These are phyloP conservation scores for Chelon labrosus DNA, from an alignment of 2,797 vertebrate genomes.

Conservation along the genomic window DNA sequence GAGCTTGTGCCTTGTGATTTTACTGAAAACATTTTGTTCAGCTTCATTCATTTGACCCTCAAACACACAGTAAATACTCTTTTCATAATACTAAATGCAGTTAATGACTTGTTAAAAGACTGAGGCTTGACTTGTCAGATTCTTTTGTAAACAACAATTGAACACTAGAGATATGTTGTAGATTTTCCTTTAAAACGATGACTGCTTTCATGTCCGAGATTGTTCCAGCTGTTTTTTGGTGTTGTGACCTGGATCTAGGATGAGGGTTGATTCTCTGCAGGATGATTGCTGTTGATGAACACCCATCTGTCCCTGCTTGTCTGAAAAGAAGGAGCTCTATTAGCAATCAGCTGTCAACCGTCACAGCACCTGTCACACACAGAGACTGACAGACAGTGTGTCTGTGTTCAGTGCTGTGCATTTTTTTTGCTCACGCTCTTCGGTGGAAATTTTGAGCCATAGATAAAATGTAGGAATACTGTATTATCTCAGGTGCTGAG, in stretches of 20 bases:
- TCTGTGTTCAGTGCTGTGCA: not conserved
- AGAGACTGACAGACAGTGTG: slow-evolving; percentile 11
- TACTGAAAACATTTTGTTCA: slow-evolving; percentile 43
- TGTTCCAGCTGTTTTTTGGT: slow-evolving; percentile 17
- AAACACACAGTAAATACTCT: not conserved
- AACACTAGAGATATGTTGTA: not conserved
- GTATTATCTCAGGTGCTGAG: not conserved
- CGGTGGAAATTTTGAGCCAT: slow-evolving; percentile 3
- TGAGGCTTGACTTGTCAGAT: not conserved
- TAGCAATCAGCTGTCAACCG: slow-evolving; percentile 54
- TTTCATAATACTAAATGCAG: not conserved
- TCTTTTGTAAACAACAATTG: not conserved
- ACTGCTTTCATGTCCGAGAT: slow-evolving; percentile 2
- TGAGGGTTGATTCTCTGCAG: slow-evolving; percentile 8
- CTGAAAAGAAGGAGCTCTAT: slow-evolving; percentile 38
- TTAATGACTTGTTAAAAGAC: slow-evolving; percentile 1
- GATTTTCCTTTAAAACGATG: not conserved
- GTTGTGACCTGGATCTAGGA: not conserved
- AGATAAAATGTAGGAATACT: not conserved
- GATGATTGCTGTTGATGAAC: slow-evolving; percentile 32
- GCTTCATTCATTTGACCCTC: slow-evolving; percentile 12
- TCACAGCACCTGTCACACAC: slow-evolving; percentile 37
- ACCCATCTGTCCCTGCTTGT: slow-evolving; percentile 41
- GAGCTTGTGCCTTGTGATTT: slow-evolving; percentile 25
- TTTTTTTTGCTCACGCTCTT: not conserved